Conservation (phyloP, 2,113 vertebrate species). For the Pimephales promelas region DNA sequence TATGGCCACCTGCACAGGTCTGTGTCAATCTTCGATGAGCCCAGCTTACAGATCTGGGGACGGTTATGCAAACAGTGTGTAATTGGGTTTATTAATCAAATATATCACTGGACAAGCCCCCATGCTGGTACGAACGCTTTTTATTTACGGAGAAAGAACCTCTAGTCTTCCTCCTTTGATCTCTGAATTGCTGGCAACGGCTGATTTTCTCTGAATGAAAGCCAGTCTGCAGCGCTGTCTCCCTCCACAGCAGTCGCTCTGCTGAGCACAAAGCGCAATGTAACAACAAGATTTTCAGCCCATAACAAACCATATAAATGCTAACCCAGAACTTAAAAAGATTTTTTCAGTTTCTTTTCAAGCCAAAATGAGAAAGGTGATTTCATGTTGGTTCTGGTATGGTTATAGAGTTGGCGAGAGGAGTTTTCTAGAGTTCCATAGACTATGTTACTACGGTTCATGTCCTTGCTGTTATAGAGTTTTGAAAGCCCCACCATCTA, state of each 20-base stretch:
- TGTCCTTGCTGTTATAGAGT: neutral
- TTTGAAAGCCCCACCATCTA: neutral
- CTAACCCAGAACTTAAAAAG: slow-evolving; percentile 20
- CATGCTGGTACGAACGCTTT: slow-evolving; percentile 35
- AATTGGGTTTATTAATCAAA: slow-evolving; percentile 56
- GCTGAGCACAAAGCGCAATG: neutral
- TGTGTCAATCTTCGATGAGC: slow-evolving; percentile 25
- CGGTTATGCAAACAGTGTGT: slow-evolving; percentile 48
- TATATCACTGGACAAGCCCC: slow-evolving; percentile 48
- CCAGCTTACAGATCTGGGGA: slow-evolving; percentile 13
- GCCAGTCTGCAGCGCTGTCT: slow-evolving; percentile 20
- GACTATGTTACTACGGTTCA: neutral
- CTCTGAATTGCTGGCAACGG: slow-evolving; percentile 50
- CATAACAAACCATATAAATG: slow-evolving; percentile 31
- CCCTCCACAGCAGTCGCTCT: slow-evolving; percentile 11
- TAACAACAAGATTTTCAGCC: slow-evolving; percentile 16
- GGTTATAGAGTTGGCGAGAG: neutral
- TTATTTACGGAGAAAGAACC: slow-evolving; percentile 51
- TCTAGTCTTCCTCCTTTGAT: slow-evolving; percentile 52
- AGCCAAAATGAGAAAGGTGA: neutral
- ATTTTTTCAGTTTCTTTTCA: neutral
- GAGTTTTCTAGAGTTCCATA: neutral
- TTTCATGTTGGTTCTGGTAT: slow-evolving; percentile 19
- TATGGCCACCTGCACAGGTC: neutral
- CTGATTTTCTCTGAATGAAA: slow-evolving; percentile 50